Evolutionary conservation across 2,888 invertebrate species (phyloP).

Genomic region (Leucozona laternaria): DNA sequence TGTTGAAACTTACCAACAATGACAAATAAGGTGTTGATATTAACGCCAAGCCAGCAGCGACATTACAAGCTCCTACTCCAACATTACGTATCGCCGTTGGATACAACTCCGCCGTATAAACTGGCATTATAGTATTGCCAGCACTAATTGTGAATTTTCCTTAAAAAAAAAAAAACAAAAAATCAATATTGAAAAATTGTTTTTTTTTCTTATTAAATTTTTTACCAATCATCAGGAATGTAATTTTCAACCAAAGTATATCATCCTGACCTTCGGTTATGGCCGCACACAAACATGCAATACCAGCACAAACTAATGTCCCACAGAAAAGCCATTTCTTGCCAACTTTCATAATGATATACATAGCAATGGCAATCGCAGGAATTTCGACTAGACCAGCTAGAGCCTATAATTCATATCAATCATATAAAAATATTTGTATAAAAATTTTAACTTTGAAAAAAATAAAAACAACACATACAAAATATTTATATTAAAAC

Average conservation of each 20-base stretch:
- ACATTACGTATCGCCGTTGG: conserved; percentile 89
- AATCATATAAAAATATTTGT: conserved; percentile 5
- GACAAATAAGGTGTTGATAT: conserved; percentile 91
- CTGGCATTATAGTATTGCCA: conserved; percentile 91
- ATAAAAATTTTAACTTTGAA: conserved; percentile 1
- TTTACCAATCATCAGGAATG: conserved; percentile 89
- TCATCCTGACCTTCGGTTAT: conserved; percentile 85
- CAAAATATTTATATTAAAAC: neutral
- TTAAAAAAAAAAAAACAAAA: conserved; percentile 71
- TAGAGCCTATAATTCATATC: conserved; percentile 84
- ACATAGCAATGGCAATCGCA: conserved; percentile 90
- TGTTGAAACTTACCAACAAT: conserved; percentile 87
- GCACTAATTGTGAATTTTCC: conserved; percentile 90
- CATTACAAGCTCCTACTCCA: conserved; percentile 90
- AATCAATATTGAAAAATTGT: too few relatives aligned
- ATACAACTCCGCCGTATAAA: conserved; percentile 89
- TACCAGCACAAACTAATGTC: conserved; percentile 88
- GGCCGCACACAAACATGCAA: conserved; percentile 88
- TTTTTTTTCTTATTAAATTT: neutral
- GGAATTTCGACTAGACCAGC: conserved; percentile 91
- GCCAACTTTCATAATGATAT: conserved; percentile 90
- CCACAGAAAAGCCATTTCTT: conserved; percentile 89
- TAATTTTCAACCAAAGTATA: conserved; percentile 88
- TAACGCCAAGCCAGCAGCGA: conserved; percentile 90
- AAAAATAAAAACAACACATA: neutral